Percentiles rank a stretch among this genome's conserved stretches.
These are phyloP conservation scores for western clawed frog (Xenopus tropicalis) DNA, from an alignment of 2,113 vertebrate species.

Conservation along the genomic window DNA sequence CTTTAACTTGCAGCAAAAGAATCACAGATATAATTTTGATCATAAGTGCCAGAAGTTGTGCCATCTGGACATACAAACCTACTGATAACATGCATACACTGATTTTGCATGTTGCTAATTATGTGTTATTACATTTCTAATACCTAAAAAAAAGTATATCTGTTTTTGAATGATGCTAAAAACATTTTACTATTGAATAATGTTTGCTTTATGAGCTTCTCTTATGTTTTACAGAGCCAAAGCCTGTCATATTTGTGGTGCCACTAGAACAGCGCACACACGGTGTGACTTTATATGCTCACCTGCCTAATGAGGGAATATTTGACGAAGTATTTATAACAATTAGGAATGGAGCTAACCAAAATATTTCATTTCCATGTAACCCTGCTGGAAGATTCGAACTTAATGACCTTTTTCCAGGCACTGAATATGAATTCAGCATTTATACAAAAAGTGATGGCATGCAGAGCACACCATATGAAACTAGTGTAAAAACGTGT, in stretches of 20 bases:
- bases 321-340: slow-evolving; percentile 63
- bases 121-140: too few relatives aligned
- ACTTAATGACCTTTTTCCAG: slow-evolving; percentile 65
- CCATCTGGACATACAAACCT: too few relatives aligned
- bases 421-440: slow-evolving; percentile 68
- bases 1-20: too few relatives aligned
- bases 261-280: slow-evolving; percentile 48
- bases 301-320: slow-evolving; percentile 50
- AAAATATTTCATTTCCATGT: slow-evolving; percentile 52
- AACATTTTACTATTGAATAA: neutral
- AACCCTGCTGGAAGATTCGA: slow-evolving; percentile 54
- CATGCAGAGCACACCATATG: slow-evolving; percentile 63
- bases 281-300: slow-evolving; percentile 56
- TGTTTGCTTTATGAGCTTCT: neutral
- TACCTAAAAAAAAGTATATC: too few relatives aligned
- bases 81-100: too few relatives aligned
- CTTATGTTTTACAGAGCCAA: slow-evolving; percentile 55
- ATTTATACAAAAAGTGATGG: slow-evolving; percentile 66
- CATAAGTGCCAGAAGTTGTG: too few relatives aligned
- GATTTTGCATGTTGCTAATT: neutral
- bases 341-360: slow-evolving; percentile 50
- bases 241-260: slow-evolving; percentile 54
- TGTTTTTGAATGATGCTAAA: too few relatives aligned
- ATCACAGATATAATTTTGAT: too few relatives aligned
- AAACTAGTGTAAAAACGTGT: slow-evolving; percentile 70